Conservation (phyloP, 2,113 vertebrate species). For the Centropristis striata region DNA sequence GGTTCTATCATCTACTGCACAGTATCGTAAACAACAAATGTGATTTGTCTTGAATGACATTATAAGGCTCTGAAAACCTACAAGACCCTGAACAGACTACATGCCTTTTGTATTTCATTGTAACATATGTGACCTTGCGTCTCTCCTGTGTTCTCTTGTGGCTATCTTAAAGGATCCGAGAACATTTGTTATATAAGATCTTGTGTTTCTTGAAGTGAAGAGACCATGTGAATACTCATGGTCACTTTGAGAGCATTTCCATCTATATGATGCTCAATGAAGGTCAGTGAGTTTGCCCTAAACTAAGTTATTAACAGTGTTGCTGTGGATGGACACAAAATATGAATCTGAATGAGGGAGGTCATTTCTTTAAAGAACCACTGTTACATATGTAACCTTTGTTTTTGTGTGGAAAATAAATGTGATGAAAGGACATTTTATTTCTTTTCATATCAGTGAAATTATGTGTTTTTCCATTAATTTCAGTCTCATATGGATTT, state of each 20-base stretch:
- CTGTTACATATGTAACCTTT: background rate
- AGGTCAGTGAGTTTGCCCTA: background rate
- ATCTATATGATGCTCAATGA: background rate
- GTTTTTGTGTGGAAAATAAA: background rate
- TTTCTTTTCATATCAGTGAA: slow-evolving; percentile 14
- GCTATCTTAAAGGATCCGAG: too few species aligned
- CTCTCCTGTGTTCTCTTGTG: too few species aligned
- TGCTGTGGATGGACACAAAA: background rate
- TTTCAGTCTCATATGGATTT: slow-evolving; percentile 42
- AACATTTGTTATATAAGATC: background rate
- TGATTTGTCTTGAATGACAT: too few species aligned
- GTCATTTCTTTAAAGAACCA: background rate
- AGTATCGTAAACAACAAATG: too few species aligned
- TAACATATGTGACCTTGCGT: too few species aligned
- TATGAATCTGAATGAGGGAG: background rate
- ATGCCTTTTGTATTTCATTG: too few species aligned
- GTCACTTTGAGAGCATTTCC: background rate
- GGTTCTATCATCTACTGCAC: too few species aligned
- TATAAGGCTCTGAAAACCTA: too few species aligned
- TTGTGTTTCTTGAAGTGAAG: background rate
- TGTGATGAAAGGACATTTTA: background rate
- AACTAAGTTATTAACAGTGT: background rate
- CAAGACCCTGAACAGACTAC: too few species aligned
- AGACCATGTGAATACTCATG: background rate
- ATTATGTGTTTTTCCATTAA: slow-evolving; percentile 43